Evolutionary conservation across 2,113 vertebrate species (phyloP).

Genomic region (Pardalotus punctatus): DNA sequence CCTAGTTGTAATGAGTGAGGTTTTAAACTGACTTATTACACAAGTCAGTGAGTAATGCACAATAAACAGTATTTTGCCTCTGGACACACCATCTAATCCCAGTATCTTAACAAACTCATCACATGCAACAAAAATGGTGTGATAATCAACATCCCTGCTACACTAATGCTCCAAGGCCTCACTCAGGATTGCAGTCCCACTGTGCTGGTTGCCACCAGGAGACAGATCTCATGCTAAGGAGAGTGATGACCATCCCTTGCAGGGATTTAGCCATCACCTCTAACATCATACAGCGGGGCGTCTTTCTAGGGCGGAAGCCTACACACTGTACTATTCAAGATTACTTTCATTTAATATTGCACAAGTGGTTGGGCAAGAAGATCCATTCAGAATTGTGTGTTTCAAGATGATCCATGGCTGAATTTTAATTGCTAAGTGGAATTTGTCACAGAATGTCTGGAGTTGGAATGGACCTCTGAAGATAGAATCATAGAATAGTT

Average conservation of each 20-base stretch:
- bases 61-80: not conserved
- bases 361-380: not conserved
- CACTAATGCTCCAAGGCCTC: not conserved
- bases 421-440: not conserved
- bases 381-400: not conserved
- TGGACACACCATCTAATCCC: not conserved
- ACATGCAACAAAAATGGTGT: not conserved
- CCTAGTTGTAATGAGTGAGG: not conserved
- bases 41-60: not conserved
- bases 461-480: not conserved
- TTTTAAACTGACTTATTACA: not conserved
- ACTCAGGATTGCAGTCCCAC: not conserved
- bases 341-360: not conserved
- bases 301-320: not conserved
- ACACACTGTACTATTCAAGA: not conserved
- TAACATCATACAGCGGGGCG: too few species aligned
- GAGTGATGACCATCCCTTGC: not conserved
- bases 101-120: not conserved
- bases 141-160: not conserved
- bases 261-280: not conserved
- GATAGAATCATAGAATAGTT: not conserved
- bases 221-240: not conserved
- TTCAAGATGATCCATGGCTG: not conserved
- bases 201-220: not conserved
- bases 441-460: not conserved